Base-by-base conservation (phyloP, 2,888 invertebrate genomes). In the Druceiella hillmani region DNA sequence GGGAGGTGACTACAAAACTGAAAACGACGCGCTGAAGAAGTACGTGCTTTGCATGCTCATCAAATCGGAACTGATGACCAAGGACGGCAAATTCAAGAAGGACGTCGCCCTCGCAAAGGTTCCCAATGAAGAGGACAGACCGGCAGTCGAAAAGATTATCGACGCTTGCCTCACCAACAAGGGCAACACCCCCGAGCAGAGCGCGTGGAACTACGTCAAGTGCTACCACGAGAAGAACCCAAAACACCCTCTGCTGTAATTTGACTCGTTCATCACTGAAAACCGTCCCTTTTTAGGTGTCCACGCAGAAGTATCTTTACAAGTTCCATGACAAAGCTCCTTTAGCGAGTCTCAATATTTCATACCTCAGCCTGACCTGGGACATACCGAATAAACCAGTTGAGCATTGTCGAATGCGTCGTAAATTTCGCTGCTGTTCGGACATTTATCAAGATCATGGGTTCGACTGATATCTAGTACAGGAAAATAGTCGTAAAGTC, bases 161-260 rank as follows among this genome's bases (percentile, higher is more conserved):
- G 70, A 72, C 39, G 45, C 61, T 32, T 72, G 72, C 52, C 51
- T 71, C 4, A 63, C 66, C 33, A 66, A 64, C 54, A 72, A 72
- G 43, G 71, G 71, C 22, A 66, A 61, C 54, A 62, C 62, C 0
- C 69, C 71, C 0, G 64, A 67, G 7, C 69, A 72, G 51, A 66
- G 68, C 0, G 72, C 72, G 7, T 72, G 71, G 71, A 71, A 71
- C 59, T 71, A 69, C 56, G 64, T 67, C 47, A 71, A 69, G 35
- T 72, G 72, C 51, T 72, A 71, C 55, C 70, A 72, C 46, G 70
- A 70, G 51, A 71, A 72, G 50, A 69, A 70, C 44, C 68, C 71
- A n/a, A 69, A 70, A 30, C 69, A 72, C 50, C 59, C 70, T 41
- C 64, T 71, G 49, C 60, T 71, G 29, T 47, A 45, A 41, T 37